A percentile compares a stretch with the other conserved stretches of the same genome.
Conservation (phyloP, 2,797 vertebrate genomes). For the Anniella stebbinsi region DNA sequence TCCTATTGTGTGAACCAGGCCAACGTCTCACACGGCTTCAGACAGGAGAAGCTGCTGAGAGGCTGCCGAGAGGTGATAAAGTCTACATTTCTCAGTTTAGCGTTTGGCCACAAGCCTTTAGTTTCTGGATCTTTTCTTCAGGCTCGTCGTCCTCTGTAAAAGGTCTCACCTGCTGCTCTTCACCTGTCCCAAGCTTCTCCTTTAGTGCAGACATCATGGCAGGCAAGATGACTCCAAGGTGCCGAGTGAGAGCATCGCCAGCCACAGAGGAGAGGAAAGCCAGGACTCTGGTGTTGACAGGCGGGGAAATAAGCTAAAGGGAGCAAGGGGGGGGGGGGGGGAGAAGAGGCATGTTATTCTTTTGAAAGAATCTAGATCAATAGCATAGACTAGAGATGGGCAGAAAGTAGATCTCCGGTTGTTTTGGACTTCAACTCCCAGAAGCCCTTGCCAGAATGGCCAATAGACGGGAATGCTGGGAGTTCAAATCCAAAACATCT, state of each 20-base stretch:
- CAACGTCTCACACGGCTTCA: too few relatives aligned
- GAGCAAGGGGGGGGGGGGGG: not conserved
- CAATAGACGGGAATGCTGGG: too few relatives aligned
- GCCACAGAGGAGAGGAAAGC: conserved; percentile 97
- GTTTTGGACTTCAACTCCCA: too few relatives aligned
- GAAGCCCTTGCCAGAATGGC: too few relatives aligned
- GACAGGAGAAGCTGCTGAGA: not conserved
- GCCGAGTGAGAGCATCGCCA: conserved; percentile 94
- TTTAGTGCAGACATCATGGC: conserved; percentile 95
- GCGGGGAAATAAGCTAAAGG: conserved; percentile 89
- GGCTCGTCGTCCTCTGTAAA: not conserved
- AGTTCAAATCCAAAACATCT: too few relatives aligned
- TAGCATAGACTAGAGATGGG: not conserved
- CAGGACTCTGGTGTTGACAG: conserved; percentile 94
- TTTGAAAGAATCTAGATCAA: not conserved
- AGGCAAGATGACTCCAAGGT: conserved; percentile 94
- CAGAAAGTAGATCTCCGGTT: too few relatives aligned
- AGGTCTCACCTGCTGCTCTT: conserved; percentile 86
- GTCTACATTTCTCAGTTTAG: not conserved
- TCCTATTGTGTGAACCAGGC: too few relatives aligned
- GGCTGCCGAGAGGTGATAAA: not conserved
- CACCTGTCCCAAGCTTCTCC: conserved; percentile 90
- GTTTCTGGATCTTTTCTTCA: not conserved
- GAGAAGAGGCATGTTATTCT: not conserved
- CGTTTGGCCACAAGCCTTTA: not conserved